Conservation (phyloP, 2,888 invertebrate species). For the Trissolcus japonicus region DNA sequence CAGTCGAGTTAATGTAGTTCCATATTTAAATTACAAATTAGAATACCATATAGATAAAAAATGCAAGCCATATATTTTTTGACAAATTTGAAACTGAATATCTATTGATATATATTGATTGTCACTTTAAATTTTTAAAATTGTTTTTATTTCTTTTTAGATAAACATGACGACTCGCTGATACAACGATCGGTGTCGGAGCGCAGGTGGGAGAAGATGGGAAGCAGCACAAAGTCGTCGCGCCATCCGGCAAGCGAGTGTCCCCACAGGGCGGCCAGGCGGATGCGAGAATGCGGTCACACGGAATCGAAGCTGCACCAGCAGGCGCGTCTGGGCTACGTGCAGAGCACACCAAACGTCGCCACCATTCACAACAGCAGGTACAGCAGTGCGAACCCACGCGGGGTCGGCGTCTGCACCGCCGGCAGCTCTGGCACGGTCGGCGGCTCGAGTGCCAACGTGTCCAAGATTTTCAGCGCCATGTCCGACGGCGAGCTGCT, state of each 20-base stretch:
- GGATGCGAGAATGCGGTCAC: slow-evolving; percentile 65
- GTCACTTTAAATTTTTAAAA: not conserved
- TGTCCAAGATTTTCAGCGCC: slow-evolving; percentile 83
- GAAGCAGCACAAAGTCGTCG: slow-evolving; percentile 61
- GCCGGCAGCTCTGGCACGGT: slow-evolving; percentile 58
- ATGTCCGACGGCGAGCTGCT: slow-evolving; percentile 90
- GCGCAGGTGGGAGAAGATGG: slow-evolving; percentile 74
- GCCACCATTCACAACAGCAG: slow-evolving; percentile 78
- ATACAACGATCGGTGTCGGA: slow-evolving; percentile 78
- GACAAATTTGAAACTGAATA: too few species aligned
- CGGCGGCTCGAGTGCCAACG: slow-evolving; percentile 69
- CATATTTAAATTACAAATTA: too few species aligned
- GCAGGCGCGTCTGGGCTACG: slow-evolving; percentile 76
- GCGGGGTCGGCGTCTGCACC: slow-evolving; percentile 56
- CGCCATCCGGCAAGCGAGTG: slow-evolving; percentile 66
- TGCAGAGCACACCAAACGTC: slow-evolving; percentile 81
- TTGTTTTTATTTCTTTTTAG: slow-evolving; percentile 57
- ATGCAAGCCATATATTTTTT: too few species aligned
- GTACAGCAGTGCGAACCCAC: slow-evolving; percentile 66
- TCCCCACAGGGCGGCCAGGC: slow-evolving; percentile 67
- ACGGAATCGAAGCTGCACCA: slow-evolving; percentile 71
- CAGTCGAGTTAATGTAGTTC: too few species aligned
- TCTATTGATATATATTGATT: too few species aligned
- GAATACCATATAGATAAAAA: too few species aligned
- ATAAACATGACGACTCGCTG: slow-evolving; percentile 72